phyloP scores from a whole-genome alignment of 53 echinoderm and acorn worm genomes.

The Temnopleurus reevesii region DNA sequence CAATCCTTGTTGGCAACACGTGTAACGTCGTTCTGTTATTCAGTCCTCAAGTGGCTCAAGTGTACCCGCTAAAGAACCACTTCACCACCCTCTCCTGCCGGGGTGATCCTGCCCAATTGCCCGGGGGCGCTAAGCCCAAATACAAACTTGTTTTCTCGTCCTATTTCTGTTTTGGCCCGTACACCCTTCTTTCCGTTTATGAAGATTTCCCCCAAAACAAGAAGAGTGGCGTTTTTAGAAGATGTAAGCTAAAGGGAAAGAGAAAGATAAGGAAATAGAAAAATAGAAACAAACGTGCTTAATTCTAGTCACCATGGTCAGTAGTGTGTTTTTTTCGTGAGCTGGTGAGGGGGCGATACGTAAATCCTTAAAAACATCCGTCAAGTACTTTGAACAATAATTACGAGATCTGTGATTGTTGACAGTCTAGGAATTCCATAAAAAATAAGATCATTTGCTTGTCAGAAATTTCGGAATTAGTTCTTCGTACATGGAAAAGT shows the following conservation, averaged over 20 bases:
- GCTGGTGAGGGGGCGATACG: too few species aligned
- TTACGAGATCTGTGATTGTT: too few species aligned
- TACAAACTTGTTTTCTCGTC: conserved; percentile 58
- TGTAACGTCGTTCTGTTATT: conserved; percentile 50
- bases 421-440: too few species aligned
- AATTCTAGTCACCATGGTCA: neutral
- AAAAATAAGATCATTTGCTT: too few species aligned
- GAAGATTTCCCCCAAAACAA: neutral
- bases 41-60: conserved; percentile 13
- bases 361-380: too few species aligned
- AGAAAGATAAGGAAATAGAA: neutral
- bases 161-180: neutral
- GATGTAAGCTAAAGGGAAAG: too few species aligned
- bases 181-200: neutral
- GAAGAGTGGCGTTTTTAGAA: neutral
- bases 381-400: too few species aligned
- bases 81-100: neutral
- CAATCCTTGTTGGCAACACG: conserved; percentile 45
- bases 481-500: too few species aligned
- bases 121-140: conserved; percentile 42
- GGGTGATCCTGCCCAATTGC: conserved; percentile 19
- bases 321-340: too few species aligned
- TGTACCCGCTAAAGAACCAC: conserved; percentile 42
- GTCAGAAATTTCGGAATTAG: too few species aligned
- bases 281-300: neutral